phyloP scores from a whole-genome alignment of 2,888 invertebrate genomes.

The Nemotelus nigrinus region DNA sequence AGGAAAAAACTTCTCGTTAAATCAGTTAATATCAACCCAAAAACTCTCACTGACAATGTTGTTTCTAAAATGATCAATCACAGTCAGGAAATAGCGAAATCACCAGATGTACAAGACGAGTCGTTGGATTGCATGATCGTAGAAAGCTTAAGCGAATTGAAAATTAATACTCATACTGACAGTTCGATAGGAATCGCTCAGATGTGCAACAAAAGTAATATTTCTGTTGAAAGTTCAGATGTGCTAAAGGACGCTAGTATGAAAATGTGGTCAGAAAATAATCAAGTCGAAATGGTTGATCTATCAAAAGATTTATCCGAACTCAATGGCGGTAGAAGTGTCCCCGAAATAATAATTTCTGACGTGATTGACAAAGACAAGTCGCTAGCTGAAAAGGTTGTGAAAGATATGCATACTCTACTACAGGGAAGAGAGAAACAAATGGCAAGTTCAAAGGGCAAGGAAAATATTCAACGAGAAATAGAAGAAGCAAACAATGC shows the following conservation, averaged over 20 bases:
- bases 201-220: not conserved
- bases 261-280: slow-evolving; percentile 26
- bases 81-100: not conserved
- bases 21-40: not conserved
- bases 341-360: not conserved
- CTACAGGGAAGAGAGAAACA: not conserved
- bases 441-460: not conserved
- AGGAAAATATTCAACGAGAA: slow-evolving; percentile 1
- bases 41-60: not conserved
- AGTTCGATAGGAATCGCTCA: slow-evolving; percentile 12
- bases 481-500: not conserved
- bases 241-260: slow-evolving; percentile 20
- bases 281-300: not conserved
- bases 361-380: not conserved
- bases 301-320: not conserved
- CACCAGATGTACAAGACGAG: not conserved
- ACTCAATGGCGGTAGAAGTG: not conserved
- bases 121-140: not conserved
- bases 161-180: not conserved
- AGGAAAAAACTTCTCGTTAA: not conserved
- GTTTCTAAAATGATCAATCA: not conserved
- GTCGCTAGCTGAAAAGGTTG: slow-evolving; percentile 20
- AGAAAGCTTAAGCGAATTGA: not conserved
- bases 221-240: not conserved
- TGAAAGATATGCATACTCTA: slow-evolving; percentile 11